phyloP scores from a whole-genome alignment of 2,113 vertebrate species.

The Urocynchramus pylzowi region DNA sequence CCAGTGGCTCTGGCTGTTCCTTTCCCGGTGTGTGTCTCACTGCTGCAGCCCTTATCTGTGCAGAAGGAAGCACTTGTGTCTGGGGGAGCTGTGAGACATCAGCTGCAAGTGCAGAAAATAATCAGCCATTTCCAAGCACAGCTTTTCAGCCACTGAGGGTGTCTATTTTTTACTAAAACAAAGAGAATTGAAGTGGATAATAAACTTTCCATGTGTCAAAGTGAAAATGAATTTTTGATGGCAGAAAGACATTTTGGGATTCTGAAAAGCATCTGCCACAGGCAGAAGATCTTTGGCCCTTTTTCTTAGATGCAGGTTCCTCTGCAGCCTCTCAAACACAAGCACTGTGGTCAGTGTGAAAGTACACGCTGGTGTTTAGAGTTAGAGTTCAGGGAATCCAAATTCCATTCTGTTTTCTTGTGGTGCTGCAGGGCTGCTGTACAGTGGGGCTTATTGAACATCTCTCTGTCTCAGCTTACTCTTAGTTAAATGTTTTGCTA shows the following conservation, averaged over 20 bases:
- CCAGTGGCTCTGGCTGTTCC: not conserved
- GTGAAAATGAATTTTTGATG: slow-evolving; percentile 5
- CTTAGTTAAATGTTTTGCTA: not conserved
- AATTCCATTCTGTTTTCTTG: not conserved
- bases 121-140: not conserved
- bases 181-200: not conserved
- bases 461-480: not conserved
- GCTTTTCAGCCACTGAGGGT: not conserved
- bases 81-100: not conserved
- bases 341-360: not conserved
- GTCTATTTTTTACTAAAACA: not conserved
- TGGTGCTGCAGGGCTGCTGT: not conserved
- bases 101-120: not conserved
- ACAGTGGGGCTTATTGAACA: accelerated
- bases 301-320: not conserved
- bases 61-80: not conserved
- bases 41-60: not conserved
- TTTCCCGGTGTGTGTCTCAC: accelerated
- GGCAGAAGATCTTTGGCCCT: not conserved
- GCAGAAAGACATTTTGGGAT: not conserved
- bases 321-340: not conserved
- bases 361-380: accelerated
- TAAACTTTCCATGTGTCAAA: not conserved
- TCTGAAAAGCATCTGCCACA: not conserved
- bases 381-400: not conserved